phyloP scores from a whole-genome alignment of 2,113 vertebrate species.

The Chaenogobius annularis region DNA sequence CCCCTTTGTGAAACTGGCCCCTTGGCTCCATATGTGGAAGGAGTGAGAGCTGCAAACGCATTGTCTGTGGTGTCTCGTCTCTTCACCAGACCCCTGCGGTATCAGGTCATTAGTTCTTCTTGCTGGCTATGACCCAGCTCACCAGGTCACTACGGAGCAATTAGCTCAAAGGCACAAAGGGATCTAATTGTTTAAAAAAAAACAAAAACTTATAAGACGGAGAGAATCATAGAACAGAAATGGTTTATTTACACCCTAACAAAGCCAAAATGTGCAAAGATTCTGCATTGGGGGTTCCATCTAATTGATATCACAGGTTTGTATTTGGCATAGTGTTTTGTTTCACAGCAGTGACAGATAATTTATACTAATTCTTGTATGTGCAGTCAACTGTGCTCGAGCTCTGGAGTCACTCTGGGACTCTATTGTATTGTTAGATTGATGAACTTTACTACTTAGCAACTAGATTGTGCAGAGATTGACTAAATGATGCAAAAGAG shows the following conservation, averaged over 20 bases:
- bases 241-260: neutral
- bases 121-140: constrained; percentile 54
- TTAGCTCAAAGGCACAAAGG: constrained; percentile 55
- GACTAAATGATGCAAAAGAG: neutral
- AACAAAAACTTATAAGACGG: constrained; percentile 2
- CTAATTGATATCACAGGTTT: constrained; percentile 37
- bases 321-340: constrained; percentile 14
- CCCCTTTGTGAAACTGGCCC: constrained; percentile 2
- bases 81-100: constrained; percentile 20
- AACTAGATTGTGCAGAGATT: neutral
- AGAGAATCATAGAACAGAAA: constrained; percentile 12
- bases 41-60: constrained; percentile 8
- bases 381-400: constrained; percentile 11
- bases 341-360: neutral
- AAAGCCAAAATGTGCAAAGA: neutral
- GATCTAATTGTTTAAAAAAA: neutral
- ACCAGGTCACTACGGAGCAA: constrained; percentile 52
- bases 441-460: too few species aligned
- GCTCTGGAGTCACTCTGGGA: neutral
- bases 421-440: constrained; percentile 15
- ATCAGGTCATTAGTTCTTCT: constrained; percentile 55
- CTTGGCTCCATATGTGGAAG: neutral
- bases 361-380: neutral
- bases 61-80: constrained; percentile 26
- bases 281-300: neutral